Base-by-base conservation (phyloP, 2,888 invertebrate genomes). In the Drosophila melanosoma region DNA sequence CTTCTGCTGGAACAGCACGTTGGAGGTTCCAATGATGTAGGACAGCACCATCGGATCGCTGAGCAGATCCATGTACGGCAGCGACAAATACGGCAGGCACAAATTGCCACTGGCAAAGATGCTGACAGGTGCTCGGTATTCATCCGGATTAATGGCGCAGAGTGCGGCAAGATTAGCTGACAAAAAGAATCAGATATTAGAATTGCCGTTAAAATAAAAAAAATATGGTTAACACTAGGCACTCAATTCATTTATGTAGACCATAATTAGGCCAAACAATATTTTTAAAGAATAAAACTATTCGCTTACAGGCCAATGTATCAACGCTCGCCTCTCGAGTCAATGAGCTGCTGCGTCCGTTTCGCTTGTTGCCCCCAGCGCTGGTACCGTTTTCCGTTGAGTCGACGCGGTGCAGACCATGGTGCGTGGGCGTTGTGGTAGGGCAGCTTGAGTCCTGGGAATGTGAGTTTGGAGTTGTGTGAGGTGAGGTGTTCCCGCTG, bases 1-100 rank as follows among this genome's bases (percentile, higher is more conserved):
- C 91, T 98, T 98, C 92, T 99, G 99, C 92, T 98, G 98, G 92
- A 99, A 99, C 42, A 99, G 94, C n/a, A 98, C 97, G 94, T 99
- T 99, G 20, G 99, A 99, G n/a, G 99, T 99, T 45, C 99, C 99
- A 69, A 99, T 97, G 52, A 98, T 94, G 93, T 97, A 97, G 35
- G 97, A 97, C 74, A 96, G 94, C 10, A 99, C 97, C 83, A 97
- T 97, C 5, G 96, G 95, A 93, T 99, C 98, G 58, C 96, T 96
- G 63, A 99, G 93, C 66, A 98, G 94, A 94, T 99, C 99, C 94
- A 99, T 95, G 92, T 98, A 99, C 81, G 99, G 98, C 79, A 99
- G 94, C 4, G 98, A 98, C 76, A 99, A 94, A 93, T 99, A 99
- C 23, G 99, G 99, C 92, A 99, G 95, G 93, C 99, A 99, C 20